Evolutionary conservation across 2,888 invertebrate species (phyloP).

Genomic region (Stenurella melanura): DNA sequence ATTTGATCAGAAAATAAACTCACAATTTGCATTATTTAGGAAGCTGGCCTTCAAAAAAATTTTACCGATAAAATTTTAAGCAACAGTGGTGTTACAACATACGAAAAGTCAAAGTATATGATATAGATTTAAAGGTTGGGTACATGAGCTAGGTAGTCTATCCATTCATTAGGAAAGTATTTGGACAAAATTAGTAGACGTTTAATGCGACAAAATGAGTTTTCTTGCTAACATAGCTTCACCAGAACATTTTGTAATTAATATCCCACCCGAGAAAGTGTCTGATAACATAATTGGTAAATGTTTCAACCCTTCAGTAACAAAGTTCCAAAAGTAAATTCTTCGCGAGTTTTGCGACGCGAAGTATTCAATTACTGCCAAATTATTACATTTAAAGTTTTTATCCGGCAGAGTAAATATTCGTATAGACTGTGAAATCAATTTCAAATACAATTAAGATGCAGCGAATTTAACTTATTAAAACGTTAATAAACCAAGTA

Average conservation of each 20-base stretch:
- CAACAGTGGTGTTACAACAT: too few species aligned
- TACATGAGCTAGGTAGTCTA: background rate
- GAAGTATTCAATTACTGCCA: constrained; percentile 51
- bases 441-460: constrained; percentile 59
- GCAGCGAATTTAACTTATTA: constrained; percentile 57
- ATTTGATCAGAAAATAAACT: too few species aligned
- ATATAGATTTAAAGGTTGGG: background rate
- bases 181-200: constrained; percentile 22
- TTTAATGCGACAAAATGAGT: constrained; percentile 23
- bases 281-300: constrained; percentile 55
- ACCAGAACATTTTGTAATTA: constrained; percentile 43
- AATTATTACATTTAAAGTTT: constrained; percentile 28
- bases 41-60: too few species aligned
- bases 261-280: constrained; percentile 48
- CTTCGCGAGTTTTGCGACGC: constrained; percentile 52
- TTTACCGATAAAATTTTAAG: too few species aligned
- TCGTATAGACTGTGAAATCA: constrained; percentile 44
- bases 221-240: background rate
- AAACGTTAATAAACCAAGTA: constrained; percentile 55
- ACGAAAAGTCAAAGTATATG: too few species aligned
- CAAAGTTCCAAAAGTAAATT: constrained; percentile 47
- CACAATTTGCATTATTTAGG: too few species aligned
- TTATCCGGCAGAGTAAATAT: constrained; percentile 44
- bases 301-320: constrained; percentile 49
- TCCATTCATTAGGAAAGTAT: constrained; percentile 4